These are phyloP conservation scores for Tricholauxania praeusta DNA, from an alignment of 2,888 invertebrate species.

Conservation along the genomic window DNA sequence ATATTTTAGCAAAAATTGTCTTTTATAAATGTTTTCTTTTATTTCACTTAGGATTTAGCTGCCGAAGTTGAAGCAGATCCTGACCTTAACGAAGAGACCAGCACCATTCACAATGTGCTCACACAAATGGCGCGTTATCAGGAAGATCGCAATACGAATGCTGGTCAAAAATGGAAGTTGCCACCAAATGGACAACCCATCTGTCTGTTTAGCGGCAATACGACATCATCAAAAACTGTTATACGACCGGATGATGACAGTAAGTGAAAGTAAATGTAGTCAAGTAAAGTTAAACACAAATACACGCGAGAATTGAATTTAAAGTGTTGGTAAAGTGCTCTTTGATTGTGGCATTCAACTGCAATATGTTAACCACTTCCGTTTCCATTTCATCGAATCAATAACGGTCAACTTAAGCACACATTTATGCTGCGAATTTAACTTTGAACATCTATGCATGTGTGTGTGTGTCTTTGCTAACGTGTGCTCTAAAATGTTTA, in stretches of 20 bases:
- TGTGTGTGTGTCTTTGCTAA: too few species aligned
- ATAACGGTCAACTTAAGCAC: too few species aligned
- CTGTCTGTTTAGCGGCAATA: slow-evolving; percentile 74
- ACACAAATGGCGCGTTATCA: slow-evolving; percentile 74
- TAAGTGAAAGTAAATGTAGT: slow-evolving; percentile 64
- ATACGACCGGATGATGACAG: slow-evolving; percentile 78
- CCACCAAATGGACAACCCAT: slow-evolving; percentile 79
- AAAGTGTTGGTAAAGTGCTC: too few species aligned
- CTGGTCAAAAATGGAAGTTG: slow-evolving; percentile 78
- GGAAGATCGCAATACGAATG: slow-evolving; percentile 71
- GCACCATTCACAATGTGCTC: slow-evolving; percentile 77
- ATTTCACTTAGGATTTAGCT: slow-evolving; percentile 72
- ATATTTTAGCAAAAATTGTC: not conserved
- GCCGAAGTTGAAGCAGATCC: slow-evolving; percentile 78
- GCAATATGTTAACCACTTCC: too few species aligned
- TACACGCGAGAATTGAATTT: not conserved
- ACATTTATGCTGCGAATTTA: too few species aligned
- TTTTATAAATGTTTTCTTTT: not conserved
- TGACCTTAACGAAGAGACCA: slow-evolving; percentile 76
- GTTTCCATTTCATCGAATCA: too few species aligned
- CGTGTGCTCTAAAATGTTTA: too few species aligned
- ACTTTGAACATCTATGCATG: too few species aligned
- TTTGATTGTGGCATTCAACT: too few species aligned
- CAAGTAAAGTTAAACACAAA: not conserved
- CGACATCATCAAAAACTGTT: slow-evolving; percentile 70